Conservation (phyloP, 2,113 vertebrate species). For the Bujurquina vittata region DNA sequence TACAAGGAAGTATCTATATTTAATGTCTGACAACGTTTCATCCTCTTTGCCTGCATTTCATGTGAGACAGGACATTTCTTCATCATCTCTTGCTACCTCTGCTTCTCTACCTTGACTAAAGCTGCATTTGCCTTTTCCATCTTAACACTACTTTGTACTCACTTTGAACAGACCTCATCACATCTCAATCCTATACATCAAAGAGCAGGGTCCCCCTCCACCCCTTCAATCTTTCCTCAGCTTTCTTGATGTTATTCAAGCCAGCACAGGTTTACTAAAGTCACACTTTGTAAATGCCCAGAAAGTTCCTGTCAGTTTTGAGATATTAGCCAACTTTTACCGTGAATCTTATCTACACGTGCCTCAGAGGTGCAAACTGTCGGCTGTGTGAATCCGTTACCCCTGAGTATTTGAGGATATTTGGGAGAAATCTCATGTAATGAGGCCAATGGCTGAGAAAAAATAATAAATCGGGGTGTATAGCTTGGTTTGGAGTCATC, state of each 20-base stretch:
- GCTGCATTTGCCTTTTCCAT: conserved; percentile 78
- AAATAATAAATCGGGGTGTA: conserved; percentile 1
- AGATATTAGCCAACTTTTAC: conserved; percentile 68
- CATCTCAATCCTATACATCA: conserved; percentile 83
- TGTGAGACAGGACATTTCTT: conserved; percentile 74
- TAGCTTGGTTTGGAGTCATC: conserved; percentile 12
- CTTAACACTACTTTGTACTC: conserved; percentile 78
- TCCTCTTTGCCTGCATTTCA: conserved; percentile 68
- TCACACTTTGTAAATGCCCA: conserved; percentile 72
- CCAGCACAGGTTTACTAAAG: conserved; percentile 74
- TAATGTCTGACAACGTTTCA: conserved; percentile 79
- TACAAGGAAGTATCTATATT: conserved; percentile 76
- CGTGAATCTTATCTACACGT: conserved; percentile 65
- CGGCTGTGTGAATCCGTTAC: conserved; percentile 43
- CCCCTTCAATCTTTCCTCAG: conserved; percentile 49
- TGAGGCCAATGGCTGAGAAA: conserved; percentile 16
- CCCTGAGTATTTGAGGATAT: conserved; percentile 41
- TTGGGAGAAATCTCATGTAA: conserved; percentile 37
- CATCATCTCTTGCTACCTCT: conserved; percentile 71
- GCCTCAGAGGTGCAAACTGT: conserved; percentile 55
- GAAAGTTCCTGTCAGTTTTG: conserved; percentile 68
- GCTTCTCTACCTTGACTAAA: conserved; percentile 77
- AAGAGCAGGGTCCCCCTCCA: conserved; percentile 60
- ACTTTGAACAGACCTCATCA: conserved; percentile 81
- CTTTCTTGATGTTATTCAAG: conserved; percentile 76